Evolutionary conservation across 2,797 vertebrate genomes (phyloP), one percentile per base, ranked within the genome.

Genomic region (Silurus lanzhouensis): DNA sequence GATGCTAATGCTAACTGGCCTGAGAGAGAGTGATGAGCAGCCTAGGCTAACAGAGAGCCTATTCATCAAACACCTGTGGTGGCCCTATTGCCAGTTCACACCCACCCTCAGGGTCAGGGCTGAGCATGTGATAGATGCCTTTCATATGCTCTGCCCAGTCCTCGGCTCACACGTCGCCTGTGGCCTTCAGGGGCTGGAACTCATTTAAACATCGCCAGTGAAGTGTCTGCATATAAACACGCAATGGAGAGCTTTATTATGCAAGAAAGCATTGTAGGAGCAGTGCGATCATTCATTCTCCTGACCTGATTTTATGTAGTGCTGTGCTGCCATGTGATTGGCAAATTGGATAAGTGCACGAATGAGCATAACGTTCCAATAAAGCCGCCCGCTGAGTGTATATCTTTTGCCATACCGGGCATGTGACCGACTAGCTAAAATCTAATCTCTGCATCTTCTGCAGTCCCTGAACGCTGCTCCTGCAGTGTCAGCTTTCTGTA

Each of bases 31-130:
- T 74, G 85, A 88, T 88, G 88, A 88, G 81, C 83, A 78, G 87
- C 57, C 58, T 82, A 31, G 75, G 85, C 86, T 86, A 86, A 87
- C 88, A 90, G 81, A 88, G 87, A 84, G 80, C 83, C 78, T 88
- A 90, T 91, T 90, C 87, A 89, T 91, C 89, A 90, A 79, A 71
- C 89, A 87, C 88, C 89, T 89, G 90, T 80, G 86, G 85, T 66
- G 83, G 85, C 85, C 83, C 85, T 82, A 85, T 66, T 88, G 85
- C 84, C 88, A 85, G 84, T 84, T 67, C 84, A 84, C 84, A 81
- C 81, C 83, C 87, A 86, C 86, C 87, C 85, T 60, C 85, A 82
- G 84, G 88, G 83, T 77, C 74, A 0, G 46, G 27, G 25, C 83
- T 38, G 63, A 58, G 80, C 75, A 46, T 80, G 85, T 90, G 88